Evolutionary conservation across 2,113 vertebrate genomes (phyloP).

Genomic region (Campylomormyrus tamandua): DNA sequence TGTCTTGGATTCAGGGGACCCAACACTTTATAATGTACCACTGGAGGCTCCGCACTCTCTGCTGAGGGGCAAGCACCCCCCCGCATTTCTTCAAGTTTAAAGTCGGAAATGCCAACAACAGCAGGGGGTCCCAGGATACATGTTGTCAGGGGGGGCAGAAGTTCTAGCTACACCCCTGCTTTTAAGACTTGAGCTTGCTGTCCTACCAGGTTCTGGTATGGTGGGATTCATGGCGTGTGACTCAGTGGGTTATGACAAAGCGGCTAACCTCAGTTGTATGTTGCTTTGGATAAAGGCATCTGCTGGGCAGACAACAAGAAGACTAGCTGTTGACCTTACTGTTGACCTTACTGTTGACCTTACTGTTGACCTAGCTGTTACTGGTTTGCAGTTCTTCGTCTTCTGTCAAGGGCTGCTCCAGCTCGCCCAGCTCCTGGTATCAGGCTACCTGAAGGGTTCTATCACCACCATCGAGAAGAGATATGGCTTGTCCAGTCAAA

Average conservation of each 20-base stretch:
- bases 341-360: background rate
- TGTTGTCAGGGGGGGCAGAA: background rate
- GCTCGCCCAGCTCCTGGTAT: constrained; percentile 78
- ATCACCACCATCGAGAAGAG: constrained; percentile 87
- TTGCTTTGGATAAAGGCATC: background rate
- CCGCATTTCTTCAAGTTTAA: background rate
- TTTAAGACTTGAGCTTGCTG: background rate
- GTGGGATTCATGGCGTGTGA: background rate
- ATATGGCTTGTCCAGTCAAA: constrained; percentile 86
- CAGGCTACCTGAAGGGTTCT: constrained; percentile 86
- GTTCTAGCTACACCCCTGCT: background rate
- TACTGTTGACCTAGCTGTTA: background rate
- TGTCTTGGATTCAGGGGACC: background rate
- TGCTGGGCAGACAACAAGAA: background rate
- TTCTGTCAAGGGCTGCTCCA: constrained; percentile 85
- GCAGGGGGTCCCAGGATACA: background rate
- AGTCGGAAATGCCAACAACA: background rate
- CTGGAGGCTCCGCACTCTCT: background rate
- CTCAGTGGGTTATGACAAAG: background rate
- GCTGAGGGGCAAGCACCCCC: background rate
- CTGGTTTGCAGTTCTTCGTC: constrained; percentile 73
- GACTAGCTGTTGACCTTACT: background rate
- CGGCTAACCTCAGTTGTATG: background rate
- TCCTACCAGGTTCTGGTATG: background rate
- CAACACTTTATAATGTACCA: background rate